Evolutionary conservation across 2,888 invertebrate species (phyloP), one percentile per base, ranked within the genome.

Genomic region (Cerastis leucographa): DNA sequence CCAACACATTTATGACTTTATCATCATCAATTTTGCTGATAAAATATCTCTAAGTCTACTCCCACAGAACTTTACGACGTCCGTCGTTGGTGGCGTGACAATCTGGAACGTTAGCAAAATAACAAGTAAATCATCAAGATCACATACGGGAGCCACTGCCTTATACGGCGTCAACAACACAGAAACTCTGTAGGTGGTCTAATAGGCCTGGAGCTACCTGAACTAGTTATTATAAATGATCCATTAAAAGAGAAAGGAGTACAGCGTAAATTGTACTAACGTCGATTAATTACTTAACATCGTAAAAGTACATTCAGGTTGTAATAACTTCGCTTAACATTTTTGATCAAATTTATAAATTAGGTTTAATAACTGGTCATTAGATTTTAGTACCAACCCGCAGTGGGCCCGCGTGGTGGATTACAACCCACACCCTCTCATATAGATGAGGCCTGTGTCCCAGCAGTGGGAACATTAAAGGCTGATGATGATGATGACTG

Each of bases 201-300:
- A 11, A 69, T 22, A 19, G 49, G 35, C 85, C 68, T 59, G 85
- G 42, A 85, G 76, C 76, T 40, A 85, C 25, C 64, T 65, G 68
- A 56, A 66, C 85, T 82, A 82, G 77, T 82, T 76, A 82, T 83
- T 76, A 82, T 76, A 66, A 75, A 61, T 66, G 35, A 59, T 76
- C 54, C 25, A 82, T 61, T 85, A 71, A 76, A 72, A 59, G 71
- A 65, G 85, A 82, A 71, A 85, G 85, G 68, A 84, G 66, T 74
- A 29, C 40, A 12, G 11, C 54, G 22, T 54, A 69, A 76, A 35
- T 68, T 59, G 44, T 61, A 56, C 51, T 64, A 25, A 67, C 51
- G 22, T 64, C 56, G 22, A 81, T 85, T 80, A 80, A 85, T 73
- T 69, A 61, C 56, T 56, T 49, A 44, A 42, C 42, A 70, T 62